Conservation (phyloP, 1,140 invertebrate species). For the Cardiocondyla obscurior region DNA sequence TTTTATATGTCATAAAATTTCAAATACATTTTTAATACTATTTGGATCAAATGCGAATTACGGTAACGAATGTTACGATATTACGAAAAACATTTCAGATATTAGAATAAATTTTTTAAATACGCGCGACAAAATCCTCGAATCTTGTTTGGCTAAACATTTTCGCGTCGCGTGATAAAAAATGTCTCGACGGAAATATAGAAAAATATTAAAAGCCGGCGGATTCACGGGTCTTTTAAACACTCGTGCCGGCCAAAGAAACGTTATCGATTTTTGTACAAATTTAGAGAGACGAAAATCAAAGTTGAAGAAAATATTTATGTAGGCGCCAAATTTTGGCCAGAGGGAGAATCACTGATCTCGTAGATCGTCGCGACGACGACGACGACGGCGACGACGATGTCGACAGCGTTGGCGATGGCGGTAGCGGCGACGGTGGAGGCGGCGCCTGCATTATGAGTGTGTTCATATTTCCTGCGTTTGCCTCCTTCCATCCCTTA, state of each 20-base stretch:
- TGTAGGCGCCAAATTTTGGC: not conserved
- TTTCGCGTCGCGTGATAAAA: not conserved
- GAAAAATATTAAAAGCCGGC: not conserved
- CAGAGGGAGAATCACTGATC: slow-evolving; percentile 63
- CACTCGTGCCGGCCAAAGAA: not conserved
- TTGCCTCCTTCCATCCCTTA: slow-evolving; percentile 78
- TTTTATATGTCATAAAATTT: not conserved
- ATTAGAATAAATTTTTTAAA: not conserved
- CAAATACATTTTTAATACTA: not conserved
- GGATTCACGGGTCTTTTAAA: not conserved
- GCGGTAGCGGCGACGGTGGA: not conserved
- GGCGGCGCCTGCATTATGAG: slow-evolving; percentile 76
- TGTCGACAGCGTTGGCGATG: slow-evolving; percentile 36
- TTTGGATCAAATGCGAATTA: not conserved
- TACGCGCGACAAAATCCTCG: not conserved
- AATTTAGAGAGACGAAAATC: not conserved
- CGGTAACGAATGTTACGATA: not conserved
- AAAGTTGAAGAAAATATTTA: slow-evolving; percentile 30
- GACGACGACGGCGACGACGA: slow-evolving; percentile 24
- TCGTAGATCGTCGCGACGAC: slow-evolving; percentile 50
- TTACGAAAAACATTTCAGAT: not conserved
- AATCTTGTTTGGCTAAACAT: not conserved
- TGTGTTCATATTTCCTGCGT: slow-evolving; percentile 81
- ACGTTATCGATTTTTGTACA: not conserved
- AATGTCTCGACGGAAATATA: not conserved